Base-by-base conservation (phyloP, 2,113 vertebrate genomes). In the Neolamprologus variostigma region DNA sequence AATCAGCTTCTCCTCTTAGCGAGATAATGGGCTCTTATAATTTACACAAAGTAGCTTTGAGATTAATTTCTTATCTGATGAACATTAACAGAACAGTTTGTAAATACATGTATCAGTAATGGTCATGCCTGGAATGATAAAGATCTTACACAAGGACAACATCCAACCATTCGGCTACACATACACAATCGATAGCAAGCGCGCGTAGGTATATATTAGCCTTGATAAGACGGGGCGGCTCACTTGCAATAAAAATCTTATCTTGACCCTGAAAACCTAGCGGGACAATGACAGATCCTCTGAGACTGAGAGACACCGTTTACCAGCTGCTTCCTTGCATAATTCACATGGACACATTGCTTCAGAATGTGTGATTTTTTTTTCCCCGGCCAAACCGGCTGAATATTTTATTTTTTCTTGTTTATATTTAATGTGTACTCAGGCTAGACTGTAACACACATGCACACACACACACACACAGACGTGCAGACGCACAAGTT, bases 391-490 rank as follows among this genome's bases (percentile, higher is more conserved):
- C 81, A 90, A 92, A 93, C 86, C 17, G n/a, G 23, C 53, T 96
- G 63, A 96, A 96, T 95, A 94, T 96, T 95, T 94, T 11, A 94
- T 95, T 87, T 86, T 35, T 28, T 16, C 82, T 89, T 81, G 28
- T 95, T 91, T 88, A 95, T 94, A 91, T 95, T 95, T 94, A 92
- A 95, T 95, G 84, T 89, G 87, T 73, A 88, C 83, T 81, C 79
- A 82, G 88, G 87, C 84, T 59, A 89, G 87, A 83, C 47, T 87
- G 85, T 81, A 79, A 71, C 78, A 87, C 59, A 81, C 50, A 76
- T 17, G 14, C 40, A 7, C n/a, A 71, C 73, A 33, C 7, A 33
- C 31, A 31, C 28, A 31, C 28, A 6, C 28, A 31, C 47, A 53
- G 26, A 68, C 47, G 8, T 23, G 35, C 21, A 23, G 68, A 73